These are phyloP conservation scores for Zootermopsis nevadensis DNA, from an alignment of 2,888 invertebrate species.

Conservation along the genomic window DNA sequence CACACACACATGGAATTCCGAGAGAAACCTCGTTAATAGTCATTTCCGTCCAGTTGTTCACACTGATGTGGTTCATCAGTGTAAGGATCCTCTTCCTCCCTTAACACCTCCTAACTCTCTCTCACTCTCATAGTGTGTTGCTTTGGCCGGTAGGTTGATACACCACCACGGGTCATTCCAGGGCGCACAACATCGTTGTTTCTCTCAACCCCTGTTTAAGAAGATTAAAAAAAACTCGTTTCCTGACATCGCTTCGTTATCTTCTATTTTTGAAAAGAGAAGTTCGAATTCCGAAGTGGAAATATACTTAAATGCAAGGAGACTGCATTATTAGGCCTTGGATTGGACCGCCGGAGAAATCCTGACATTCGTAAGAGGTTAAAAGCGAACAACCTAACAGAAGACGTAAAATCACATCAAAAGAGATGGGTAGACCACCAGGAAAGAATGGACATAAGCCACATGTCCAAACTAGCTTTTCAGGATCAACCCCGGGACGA, in stretches of 20 bases:
- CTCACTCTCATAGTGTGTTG: background rate
- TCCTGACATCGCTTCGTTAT: conserved; percentile 7
- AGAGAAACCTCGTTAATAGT: conserved; percentile 47
- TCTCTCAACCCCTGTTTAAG: background rate
- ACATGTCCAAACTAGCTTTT: too few species aligned
- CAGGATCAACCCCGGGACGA: too few species aligned
- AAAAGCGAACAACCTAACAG: too few species aligned
- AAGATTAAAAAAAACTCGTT: conserved; percentile 5
- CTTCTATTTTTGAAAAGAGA: conserved; percentile 29
- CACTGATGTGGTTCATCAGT: conserved; percentile 33
- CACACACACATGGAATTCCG: conserved; percentile 28
- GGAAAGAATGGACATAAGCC: too few species aligned
- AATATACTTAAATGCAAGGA: background rate
- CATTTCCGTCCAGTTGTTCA: conserved; percentile 44
- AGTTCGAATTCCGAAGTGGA: background rate
- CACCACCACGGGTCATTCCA: conserved; percentile 3
- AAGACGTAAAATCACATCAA: too few species aligned
- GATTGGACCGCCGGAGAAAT: too few species aligned
- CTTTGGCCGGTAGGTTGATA: background rate
- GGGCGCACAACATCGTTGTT: background rate
- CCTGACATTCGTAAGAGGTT: too few species aligned
- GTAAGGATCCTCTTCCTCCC: background rate
- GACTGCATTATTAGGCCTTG: too few species aligned
- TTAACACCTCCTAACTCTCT: background rate
- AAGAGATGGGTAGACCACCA: too few species aligned